These are phyloP conservation scores for Cathartes aura DNA, from an alignment of 2,113 vertebrate species.

Conservation along the genomic window DNA sequence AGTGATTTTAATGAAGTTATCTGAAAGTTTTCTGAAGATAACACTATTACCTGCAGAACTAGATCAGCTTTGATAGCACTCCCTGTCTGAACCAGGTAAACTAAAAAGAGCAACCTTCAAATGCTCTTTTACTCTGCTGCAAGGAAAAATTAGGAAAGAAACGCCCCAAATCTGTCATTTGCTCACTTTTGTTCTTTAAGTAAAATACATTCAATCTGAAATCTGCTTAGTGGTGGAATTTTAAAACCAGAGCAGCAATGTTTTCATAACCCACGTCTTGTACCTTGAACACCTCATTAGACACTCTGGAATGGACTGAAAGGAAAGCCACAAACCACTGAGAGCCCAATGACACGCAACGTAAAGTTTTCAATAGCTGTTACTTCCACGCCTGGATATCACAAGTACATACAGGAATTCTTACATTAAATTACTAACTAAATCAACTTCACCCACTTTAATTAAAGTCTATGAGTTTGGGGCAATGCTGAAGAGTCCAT, in stretches of 20 bases:
- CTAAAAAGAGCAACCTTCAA: neutral
- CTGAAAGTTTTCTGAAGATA: neutral
- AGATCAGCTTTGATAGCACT: neutral
- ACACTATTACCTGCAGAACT: neutral
- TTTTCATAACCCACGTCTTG: neutral
- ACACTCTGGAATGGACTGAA: neutral
- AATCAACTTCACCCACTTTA: neutral
- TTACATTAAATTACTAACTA: neutral
- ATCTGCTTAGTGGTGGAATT: neutral
- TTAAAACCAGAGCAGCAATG: neutral
- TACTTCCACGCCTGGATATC: neutral
- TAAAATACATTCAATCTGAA: neutral
- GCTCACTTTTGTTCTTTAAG: neutral
- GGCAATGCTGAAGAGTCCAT: neutral
- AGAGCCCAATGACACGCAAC: neutral
- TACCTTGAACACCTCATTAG: neutral
- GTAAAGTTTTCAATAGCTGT: neutral
- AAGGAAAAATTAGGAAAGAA: neutral
- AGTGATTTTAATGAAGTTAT: neutral
- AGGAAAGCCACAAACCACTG: constrained; percentile 4
- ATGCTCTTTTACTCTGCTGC: neutral
- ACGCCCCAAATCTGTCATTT: neutral
- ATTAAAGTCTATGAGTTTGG: neutral
- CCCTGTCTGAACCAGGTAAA: neutral
- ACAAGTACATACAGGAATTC: neutral